Evolutionary conservation across 2,113 vertebrate species (phyloP), one percentile per base, ranked within the genome.

Genomic region (Sinocyclocheilus grahami): DNA sequence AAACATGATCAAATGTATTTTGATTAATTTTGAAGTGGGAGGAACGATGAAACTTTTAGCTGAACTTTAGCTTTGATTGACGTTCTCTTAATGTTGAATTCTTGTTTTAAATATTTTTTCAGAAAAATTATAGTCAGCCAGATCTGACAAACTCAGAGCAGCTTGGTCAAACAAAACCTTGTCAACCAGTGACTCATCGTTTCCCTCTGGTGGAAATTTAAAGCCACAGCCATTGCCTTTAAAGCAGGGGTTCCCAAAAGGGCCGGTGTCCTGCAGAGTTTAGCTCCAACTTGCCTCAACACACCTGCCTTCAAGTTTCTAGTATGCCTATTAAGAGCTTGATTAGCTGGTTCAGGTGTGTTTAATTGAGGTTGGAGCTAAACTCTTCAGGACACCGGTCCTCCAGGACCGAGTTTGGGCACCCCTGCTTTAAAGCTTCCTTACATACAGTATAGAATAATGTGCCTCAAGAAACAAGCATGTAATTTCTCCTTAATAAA

Each of bases 131-230:
- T 22, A 42, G 46, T 48, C 46, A 48, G 11, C 46, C 46, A 27
- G 13, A 33, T 69, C 27, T 18, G 30, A 69, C 67, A 30, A 39
- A 0, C 22, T 48, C 20, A 46, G 1, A 13, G 11, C 22, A 0
- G 20, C 11, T 14, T 75, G 42, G 0, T 5, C 63, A 39, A 74
- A 74, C 71, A 74, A 16, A 72, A 51, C 46, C 5, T 53, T 24
- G 14, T 22, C 5, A 80, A 62, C 51, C 22, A 27, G 53, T 37
- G 39, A 51, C 85, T 86, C 53, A 75, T 58, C 20, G 7, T 39
- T 86, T 79, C 58, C 69, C 55, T 82, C 85, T 86, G 27, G 58
- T 42, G 71, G 39, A 86, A 48, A 8, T 46, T 18, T 4, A 42
- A 51, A 42, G 65, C 18, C 33, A 69, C 42, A 12, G 27, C 63